Evolutionary conservation across 2,888 invertebrate genomes (phyloP).

Genomic region (Oscheius onirici): DNA sequence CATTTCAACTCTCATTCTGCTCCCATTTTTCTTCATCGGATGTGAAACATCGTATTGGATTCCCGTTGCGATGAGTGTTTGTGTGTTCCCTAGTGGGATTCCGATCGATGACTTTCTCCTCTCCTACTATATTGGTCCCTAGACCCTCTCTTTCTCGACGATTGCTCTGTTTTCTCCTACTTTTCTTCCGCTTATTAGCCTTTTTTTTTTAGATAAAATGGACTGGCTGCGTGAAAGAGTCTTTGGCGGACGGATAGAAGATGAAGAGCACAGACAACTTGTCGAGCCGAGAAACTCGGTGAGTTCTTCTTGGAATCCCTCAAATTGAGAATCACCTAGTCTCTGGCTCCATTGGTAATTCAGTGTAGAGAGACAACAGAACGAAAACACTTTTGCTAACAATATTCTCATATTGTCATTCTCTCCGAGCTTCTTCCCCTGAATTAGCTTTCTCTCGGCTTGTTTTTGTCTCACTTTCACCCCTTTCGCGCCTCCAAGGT

Average conservation of each 20-base stretch:
- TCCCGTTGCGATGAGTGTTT: constrained; percentile 12
- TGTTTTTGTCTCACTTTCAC: constrained; percentile 32
- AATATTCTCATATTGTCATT: constrained; percentile 18
- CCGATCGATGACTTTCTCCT: constrained; percentile 29
- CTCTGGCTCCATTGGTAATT: no score
- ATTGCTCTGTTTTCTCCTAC: not conserved
- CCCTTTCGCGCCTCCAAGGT: constrained; percentile 30
- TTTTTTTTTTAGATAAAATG: constrained; percentile 8
- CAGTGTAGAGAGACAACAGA: no score
- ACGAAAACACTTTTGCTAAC: not conserved
- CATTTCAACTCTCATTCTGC: not conserved
- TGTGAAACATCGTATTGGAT: constrained; percentile 13
- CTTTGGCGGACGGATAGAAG: constrained; percentile 14
- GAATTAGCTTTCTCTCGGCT: constrained; percentile 3
- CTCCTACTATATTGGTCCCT: constrained; percentile 27
- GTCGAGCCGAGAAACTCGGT: constrained; percentile 16
- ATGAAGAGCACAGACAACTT: constrained; percentile 20
- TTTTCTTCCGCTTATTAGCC: constrained; percentile 21
- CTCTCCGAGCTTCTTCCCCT: constrained; percentile 7
- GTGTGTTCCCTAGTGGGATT: constrained; percentile 17
- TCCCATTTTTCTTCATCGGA: not conserved
- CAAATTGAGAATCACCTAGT: no score
- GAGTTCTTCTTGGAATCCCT: not conserved
- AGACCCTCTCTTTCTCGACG: not conserved
- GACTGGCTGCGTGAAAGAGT: constrained; percentile 30